A percentile compares a stretch with the other conserved stretches of the same genome.
phyloP scores from a whole-genome alignment of 2,113 vertebrate genomes.

The Gopherus flavomarginatus region DNA sequence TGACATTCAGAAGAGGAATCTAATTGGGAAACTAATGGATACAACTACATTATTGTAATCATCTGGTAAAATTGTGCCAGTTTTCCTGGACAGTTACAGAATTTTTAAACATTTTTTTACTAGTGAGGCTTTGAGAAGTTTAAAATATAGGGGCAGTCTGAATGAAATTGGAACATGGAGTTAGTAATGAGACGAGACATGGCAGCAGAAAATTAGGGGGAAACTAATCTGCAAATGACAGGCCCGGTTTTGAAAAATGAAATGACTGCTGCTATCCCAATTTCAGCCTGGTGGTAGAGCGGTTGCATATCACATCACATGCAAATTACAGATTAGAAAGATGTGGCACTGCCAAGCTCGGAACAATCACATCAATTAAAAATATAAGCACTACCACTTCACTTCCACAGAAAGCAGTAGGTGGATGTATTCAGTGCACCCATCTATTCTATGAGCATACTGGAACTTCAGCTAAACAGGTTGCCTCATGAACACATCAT shows the following conservation, averaged over 20 bases:
- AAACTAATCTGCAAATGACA: background rate
- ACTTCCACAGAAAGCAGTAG: rapidly evolving
- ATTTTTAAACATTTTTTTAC: background rate
- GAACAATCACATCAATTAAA: rapidly evolving
- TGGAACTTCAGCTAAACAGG: background rate
- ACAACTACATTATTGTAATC: background rate
- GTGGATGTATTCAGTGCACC: background rate
- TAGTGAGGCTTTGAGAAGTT: rapidly evolving
- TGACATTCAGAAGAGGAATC: background rate
- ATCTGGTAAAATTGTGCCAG: background rate
- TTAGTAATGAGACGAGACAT: background rate
- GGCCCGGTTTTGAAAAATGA: background rate
- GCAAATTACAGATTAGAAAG: background rate
- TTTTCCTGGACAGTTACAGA: background rate
- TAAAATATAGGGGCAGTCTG: background rate
- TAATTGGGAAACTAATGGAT: background rate
- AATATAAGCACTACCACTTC: rapidly evolving
- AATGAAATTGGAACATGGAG: background rate
- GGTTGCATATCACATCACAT: rapidly evolving
- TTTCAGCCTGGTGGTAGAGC: background rate
- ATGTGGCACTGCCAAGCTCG: rapidly evolving
- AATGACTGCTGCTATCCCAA: background rate
- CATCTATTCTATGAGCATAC: background rate
- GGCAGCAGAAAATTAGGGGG: background rate
- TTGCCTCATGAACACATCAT: background rate